Conservation (phyloP, 2,113 vertebrate genomes). For the Nycticorax nycticorax region DNA sequence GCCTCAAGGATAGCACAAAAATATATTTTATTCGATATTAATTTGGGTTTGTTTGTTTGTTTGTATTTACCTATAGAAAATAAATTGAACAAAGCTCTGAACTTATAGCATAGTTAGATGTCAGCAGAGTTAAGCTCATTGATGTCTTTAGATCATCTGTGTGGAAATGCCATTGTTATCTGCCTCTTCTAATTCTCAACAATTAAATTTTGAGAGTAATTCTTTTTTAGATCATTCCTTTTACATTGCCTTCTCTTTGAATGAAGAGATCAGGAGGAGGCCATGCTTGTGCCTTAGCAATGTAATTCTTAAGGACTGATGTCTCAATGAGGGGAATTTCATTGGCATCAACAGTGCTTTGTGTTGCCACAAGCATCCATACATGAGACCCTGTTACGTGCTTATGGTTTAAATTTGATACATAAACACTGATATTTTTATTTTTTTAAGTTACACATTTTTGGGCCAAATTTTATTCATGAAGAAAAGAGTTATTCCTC, state of each 20-base stretch:
- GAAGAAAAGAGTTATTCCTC: background rate
- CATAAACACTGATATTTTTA: background rate
- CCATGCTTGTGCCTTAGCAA: background rate
- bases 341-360: background rate
- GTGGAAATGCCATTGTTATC: background rate
- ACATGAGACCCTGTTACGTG: background rate
- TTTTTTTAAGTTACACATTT: background rate
- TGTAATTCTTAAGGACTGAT: background rate
- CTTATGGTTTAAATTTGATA: background rate
- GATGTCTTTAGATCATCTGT: background rate
- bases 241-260: background rate
- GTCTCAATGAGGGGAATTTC: background rate
- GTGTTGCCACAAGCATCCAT: background rate
- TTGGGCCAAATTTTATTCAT: background rate
- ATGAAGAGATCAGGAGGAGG: background rate
- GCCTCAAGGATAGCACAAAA: background rate
- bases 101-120: background rate
- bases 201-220: background rate
- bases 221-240: background rate
- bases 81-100: background rate
- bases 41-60: background rate
- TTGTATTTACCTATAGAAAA: background rate
- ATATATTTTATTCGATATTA: background rate
- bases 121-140: background rate
- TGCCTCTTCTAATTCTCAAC: background rate